Evolutionary conservation across 2,797 vertebrate species (phyloP), one percentile per base, ranked within the genome.

Genomic region (Siniperca scherzeri): DNA sequence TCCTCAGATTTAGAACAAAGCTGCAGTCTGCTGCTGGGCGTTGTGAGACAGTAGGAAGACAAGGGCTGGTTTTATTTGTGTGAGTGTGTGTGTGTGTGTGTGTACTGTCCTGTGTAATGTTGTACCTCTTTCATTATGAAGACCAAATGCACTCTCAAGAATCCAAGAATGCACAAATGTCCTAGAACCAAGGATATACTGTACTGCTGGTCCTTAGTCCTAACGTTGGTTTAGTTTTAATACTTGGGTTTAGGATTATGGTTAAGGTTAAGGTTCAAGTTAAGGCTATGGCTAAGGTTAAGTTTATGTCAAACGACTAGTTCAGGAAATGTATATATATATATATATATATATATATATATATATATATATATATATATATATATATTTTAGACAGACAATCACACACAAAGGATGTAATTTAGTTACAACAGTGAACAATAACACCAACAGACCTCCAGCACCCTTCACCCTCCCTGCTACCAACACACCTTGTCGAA

Each of bases 1-100:
- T 92, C 86, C 81, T 82, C 55, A 1, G 84, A 91, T 91, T 92
- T 74, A 82, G 82, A 91, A 90, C 83, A 89, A 90, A 90, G 89
- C 92, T 75, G 82, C 75, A 81, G 82, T 69, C 75, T 87, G 85
- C 73, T 78, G 77, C 81, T 80, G 74, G 87, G 80, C 57, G 59
- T 38, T 80, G 78, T 80, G 74, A 86, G 84, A 66, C 70, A 48
- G 65, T 61, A 68, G 57, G 60, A 57, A 78, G 72, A 83, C 48
- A 76, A 57, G 42, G n/a, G 53, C 60, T 67, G 52, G 61, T 79
- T 72, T 42, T 84, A 4, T 55, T 27, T 57, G 7, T 44, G 5
- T 70, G 16, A 65, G n/a, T 62, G 4, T 75, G 87, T 66, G 56
- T 52, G 71, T 60, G 40, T 71, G 62, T 48, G 46, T 61, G 40